Evolutionary conservation across 1,140 invertebrate species (phyloP).

Genomic region (Dendrolimus punctatus): DNA sequence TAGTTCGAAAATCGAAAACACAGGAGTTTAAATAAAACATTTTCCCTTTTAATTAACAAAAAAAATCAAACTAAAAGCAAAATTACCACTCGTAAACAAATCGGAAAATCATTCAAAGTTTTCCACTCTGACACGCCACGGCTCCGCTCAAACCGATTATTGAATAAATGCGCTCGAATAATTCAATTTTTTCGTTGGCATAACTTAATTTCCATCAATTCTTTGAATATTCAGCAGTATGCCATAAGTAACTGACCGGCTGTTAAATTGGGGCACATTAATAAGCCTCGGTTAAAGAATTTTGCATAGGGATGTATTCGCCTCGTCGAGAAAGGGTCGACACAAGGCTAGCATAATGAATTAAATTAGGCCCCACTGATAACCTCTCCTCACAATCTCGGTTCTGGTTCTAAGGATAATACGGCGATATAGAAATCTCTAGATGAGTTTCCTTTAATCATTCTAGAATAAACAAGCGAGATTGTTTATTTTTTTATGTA

Average conservation of each 20-base stretch:
- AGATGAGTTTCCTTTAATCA: slow-evolving; percentile 1
- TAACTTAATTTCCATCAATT: background rate
- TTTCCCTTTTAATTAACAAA: too few species aligned
- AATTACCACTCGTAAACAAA: too few species aligned
- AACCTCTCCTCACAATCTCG: slow-evolving; percentile 50
- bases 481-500: too few species aligned
- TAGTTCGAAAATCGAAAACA: too few species aligned
- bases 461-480: background rate
- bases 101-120: too few species aligned
- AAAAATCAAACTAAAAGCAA: too few species aligned
- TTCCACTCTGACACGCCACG: background rate
- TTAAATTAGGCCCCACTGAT: slow-evolving; percentile 57
- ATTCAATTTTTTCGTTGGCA: background rate
- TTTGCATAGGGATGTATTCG: slow-evolving; percentile 42
- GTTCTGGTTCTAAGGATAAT: slow-evolving; percentile 18
- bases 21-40: too few species aligned
- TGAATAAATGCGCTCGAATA: slow-evolving; percentile 1
- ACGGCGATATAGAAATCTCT: background rate
- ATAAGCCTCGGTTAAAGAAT: slow-evolving; percentile 36
- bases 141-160: background rate
- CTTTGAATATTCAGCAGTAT: slow-evolving; percentile 1
- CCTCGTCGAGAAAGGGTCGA: slow-evolving; percentile 40
- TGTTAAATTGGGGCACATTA: slow-evolving; percentile 23
- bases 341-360: slow-evolving; percentile 49
- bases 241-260: slow-evolving; percentile 5